These are phyloP conservation scores for Urechis unicinctus DNA, from an alignment of 2,888 invertebrate genomes.

Conservation along the genomic window DNA sequence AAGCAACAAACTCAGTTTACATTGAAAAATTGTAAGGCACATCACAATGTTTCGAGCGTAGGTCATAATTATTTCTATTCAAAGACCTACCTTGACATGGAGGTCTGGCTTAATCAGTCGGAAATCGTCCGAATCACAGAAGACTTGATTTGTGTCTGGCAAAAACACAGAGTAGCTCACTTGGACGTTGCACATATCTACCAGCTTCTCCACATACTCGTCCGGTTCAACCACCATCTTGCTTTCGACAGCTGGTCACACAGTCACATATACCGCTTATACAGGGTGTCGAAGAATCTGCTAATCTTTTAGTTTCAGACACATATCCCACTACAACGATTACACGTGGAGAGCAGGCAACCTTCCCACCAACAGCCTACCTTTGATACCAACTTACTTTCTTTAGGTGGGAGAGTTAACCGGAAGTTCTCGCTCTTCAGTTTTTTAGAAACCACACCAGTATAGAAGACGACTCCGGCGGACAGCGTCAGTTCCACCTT, in stretches of 20 bases:
- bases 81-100: conserved; percentile 27
- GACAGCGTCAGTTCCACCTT: conserved; percentile 14
- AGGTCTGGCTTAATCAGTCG: conserved; percentile 70
- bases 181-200: conserved; percentile 67
- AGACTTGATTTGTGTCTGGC: conserved; percentile 72
- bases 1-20: too few species aligned
- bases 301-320: too few species aligned
- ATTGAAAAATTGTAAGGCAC: too few species aligned
- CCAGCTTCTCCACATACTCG: conserved; percentile 59
- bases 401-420: conserved; percentile 4
- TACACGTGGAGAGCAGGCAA: too few species aligned
- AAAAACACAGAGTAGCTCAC: conserved; percentile 70
- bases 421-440: conserved; percentile 11
- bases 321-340: too few species aligned
- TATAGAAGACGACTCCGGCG: conserved; percentile 16
- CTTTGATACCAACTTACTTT: conserved; percentile 6
- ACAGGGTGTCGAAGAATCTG: too few species aligned
- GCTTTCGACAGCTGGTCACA: conserved; percentile 13
- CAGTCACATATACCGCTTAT: too few species aligned
- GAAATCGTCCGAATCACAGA: conserved; percentile 78
- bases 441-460: conserved; percentile 13
- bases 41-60: too few species aligned
- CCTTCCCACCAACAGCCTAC: background rate
- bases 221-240: conserved; percentile 13
- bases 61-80: too few species aligned